phyloP scores from a whole-genome alignment of 2,888 invertebrate genomes.

The Stenchaetothrips biformis region DNA sequence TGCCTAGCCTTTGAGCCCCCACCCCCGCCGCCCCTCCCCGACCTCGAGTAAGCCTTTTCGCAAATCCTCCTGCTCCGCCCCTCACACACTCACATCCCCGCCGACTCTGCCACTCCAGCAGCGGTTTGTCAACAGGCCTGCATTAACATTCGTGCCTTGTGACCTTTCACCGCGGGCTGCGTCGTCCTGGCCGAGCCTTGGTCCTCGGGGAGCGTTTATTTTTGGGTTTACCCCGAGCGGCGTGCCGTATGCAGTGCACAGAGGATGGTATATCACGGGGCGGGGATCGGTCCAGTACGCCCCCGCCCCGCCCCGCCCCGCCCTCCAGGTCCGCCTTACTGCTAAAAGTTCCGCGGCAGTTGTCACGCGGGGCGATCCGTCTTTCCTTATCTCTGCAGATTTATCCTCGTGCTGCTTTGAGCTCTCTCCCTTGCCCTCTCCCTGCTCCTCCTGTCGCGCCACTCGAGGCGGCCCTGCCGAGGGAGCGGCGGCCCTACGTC shows the following conservation, averaged over 20 bases:
- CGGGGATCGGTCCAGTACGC: background rate
- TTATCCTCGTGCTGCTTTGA: constrained; percentile 3
- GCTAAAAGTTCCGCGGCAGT: constrained; percentile 24
- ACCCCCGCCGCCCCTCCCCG: background rate
- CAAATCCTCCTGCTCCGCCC: background rate
- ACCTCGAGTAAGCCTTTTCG: background rate
- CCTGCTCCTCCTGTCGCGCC: background rate
- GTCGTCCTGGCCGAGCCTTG: too few species aligned
- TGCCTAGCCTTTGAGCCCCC: background rate
- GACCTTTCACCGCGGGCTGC: background rate
- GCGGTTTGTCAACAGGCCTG: background rate
- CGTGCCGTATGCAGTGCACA: background rate
- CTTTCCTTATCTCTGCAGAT: constrained; percentile 18
- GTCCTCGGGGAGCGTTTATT: too few species aligned
- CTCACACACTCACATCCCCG: background rate
- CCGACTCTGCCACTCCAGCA: background rate
- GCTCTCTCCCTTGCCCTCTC: background rate
- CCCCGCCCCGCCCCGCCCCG: background rate
- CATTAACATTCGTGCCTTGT: background rate
- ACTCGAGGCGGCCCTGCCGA: background rate
- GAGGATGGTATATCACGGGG: background rate
- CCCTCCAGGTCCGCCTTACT: constrained; percentile 10
- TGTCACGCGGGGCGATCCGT: constrained; percentile 14
- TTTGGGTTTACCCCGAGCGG: background rate
- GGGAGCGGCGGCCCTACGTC: background rate